Evolutionary conservation across 2,113 vertebrate genomes (phyloP).

Genomic region (Phocoena phocoena): DNA sequence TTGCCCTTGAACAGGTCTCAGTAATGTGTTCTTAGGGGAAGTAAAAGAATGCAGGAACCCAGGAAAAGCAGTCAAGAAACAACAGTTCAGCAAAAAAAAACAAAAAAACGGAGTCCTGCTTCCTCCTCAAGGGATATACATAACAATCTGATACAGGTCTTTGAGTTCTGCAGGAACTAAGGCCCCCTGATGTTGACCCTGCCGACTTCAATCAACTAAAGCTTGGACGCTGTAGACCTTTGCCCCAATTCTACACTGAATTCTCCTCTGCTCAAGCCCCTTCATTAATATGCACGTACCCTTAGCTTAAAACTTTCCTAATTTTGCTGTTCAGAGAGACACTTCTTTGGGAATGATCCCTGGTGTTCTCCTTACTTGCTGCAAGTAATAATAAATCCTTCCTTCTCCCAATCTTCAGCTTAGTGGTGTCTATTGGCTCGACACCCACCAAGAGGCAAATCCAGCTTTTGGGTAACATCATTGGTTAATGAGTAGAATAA

Average conservation of each 20-base stretch:
- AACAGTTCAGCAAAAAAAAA: neutral
- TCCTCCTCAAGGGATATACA: neutral
- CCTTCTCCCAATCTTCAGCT: neutral
- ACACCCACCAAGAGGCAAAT: neutral
- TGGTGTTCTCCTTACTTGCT: neutral
- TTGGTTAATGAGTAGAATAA: neutral
- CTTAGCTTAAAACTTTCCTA: neutral
- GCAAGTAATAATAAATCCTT: neutral
- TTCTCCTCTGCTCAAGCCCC: neutral
- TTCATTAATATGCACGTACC: neutral
- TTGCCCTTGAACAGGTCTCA: neutral
- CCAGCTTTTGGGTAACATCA: neutral
- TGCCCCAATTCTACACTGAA: neutral
- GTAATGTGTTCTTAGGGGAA: neutral
- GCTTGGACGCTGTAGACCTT: neutral
- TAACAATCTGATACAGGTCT: neutral
- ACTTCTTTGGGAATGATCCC: neutral
- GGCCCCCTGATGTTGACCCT: neutral
- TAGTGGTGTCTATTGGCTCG: neutral
- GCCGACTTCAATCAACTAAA: neutral
- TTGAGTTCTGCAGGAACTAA: neutral
- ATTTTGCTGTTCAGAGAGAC: neutral
- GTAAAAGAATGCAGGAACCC: neutral
- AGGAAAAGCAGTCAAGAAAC: neutral
- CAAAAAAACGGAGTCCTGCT: neutral